These are phyloP conservation scores for Sminthurinus aureus DNA, from an alignment of 2,888 invertebrate species.

Conservation along the genomic window DNA sequence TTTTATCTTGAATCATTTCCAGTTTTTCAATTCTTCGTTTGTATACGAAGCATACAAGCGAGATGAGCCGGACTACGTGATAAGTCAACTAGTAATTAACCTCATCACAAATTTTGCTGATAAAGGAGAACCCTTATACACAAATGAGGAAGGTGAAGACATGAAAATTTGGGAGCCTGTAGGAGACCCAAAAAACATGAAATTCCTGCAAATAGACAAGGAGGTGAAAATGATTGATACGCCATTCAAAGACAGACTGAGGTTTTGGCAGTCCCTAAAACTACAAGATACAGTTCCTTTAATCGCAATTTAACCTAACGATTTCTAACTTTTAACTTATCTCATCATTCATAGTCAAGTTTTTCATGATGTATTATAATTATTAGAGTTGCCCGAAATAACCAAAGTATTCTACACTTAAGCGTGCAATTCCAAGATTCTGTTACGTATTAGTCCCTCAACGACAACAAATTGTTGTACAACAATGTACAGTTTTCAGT, in stretches of 20 bases:
- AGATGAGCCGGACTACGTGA: conserved; percentile 50
- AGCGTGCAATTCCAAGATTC: no score
- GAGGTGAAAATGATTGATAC: conserved; percentile 49
- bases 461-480: no score
- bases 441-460: no score
- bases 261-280: conserved; percentile 52
- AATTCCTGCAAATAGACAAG: conserved; percentile 50
- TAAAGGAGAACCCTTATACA: conserved; percentile 48
- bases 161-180: conserved; percentile 51
- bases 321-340: no score
- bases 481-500: no score
- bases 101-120: conserved; percentile 52
- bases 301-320: conserved; percentile 2
- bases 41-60: conserved; percentile 42
- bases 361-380: no score
- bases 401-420: no score
- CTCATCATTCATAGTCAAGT: no score
- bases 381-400: no score
- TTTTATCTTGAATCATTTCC: not conserved
- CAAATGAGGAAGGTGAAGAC: conserved; percentile 47
- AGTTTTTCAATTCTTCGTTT: conserved; percentile 38
- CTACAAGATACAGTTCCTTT: conserved; percentile 48
- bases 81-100: conserved; percentile 51
- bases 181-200: conserved; percentile 40
- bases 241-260: conserved; percentile 42